These are phyloP conservation scores for Melanotaenia trifasciata DNA, from an alignment of 2,797 vertebrate genomes.

Conservation along the genomic window DNA sequence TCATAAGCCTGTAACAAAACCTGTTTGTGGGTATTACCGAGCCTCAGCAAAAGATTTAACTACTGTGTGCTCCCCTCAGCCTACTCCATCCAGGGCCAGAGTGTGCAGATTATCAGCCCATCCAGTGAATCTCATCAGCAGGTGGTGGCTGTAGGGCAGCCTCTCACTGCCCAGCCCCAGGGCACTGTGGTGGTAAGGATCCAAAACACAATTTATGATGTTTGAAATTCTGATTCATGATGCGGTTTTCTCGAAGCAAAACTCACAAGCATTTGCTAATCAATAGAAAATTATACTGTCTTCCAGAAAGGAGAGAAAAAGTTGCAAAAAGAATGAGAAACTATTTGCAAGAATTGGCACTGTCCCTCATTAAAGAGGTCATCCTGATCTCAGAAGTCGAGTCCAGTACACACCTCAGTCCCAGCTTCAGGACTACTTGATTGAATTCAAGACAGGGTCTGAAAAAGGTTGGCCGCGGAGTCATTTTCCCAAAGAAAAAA, in stretches of 20 bases:
- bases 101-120: conserved; percentile 97
- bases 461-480: background rate
- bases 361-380: no score
- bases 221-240: conserved; percentile 17
- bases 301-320: background rate
- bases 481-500: background rate
- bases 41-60: conserved; percentile 23
- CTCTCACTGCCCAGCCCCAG: conserved; percentile 94
- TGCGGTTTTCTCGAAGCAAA: conserved; percentile 8
- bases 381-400: background rate
- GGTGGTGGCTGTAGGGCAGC: conserved; percentile 97
- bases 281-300: conserved; percentile 6
- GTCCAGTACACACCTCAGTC: background rate
- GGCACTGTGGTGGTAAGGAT: conserved; percentile 97
- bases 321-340: background rate
- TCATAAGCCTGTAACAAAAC: conserved; percentile 52
- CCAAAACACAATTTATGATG: conserved; percentile 3
- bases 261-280: background rate
- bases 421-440: background rate
- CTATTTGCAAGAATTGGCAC: background rate
- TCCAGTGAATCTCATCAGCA: conserved; percentile 99
- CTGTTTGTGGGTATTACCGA: conserved; percentile 39
- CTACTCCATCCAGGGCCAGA: conserved; percentile 98
- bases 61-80: conserved; percentile 79
- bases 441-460: background rate